These are phyloP conservation scores for Danionella cerebrum DNA, from an alignment of 2,113 vertebrate species.

Conservation along the genomic window DNA sequence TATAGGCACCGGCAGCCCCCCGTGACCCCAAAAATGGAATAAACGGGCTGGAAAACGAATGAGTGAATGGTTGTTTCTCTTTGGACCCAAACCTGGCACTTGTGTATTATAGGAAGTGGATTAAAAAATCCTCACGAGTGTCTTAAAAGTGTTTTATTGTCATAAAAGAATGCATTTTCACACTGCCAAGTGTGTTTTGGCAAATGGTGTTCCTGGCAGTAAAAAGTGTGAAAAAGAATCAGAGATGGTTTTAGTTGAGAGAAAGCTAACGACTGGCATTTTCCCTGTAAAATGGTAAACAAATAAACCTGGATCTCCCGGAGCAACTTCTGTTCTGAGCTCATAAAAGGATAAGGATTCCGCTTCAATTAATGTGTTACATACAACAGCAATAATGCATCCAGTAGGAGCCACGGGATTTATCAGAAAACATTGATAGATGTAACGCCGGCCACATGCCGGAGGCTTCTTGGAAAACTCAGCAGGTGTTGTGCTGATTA, in stretches of 20 bases:
- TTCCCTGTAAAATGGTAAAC: not conserved
- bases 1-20: too few relatives aligned
- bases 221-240: slow-evolving; percentile 51
- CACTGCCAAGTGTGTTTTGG: slow-evolving; percentile 50
- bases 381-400: slow-evolving; percentile 30
- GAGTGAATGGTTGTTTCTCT: slow-evolving; percentile 50
- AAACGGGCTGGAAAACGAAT: too few relatives aligned
- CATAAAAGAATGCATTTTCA: slow-evolving; percentile 50
- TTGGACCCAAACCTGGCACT: slow-evolving; percentile 44
- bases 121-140: slow-evolving; percentile 60
- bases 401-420: not conserved
- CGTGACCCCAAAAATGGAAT: too few relatives aligned
- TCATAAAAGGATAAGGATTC: slow-evolving; percentile 4
- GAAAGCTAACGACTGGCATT: slow-evolving; percentile 33
- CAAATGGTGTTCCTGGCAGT: slow-evolving; percentile 47
- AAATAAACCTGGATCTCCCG: not conserved
- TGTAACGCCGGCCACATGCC: slow-evolving; percentile 55
- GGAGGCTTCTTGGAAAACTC: slow-evolving; percentile 56
- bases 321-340: not conserved
- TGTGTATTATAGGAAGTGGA: slow-evolving; percentile 61
- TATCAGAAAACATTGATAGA: slow-evolving; percentile 42
- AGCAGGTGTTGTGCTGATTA: slow-evolving; percentile 60
- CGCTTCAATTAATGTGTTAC: slow-evolving; percentile 23
- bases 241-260: slow-evolving; percentile 33
- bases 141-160: slow-evolving; percentile 62